phyloP scores from a whole-genome alignment of 2,113 vertebrate genomes.

The Corythornis madagascariensis region DNA sequence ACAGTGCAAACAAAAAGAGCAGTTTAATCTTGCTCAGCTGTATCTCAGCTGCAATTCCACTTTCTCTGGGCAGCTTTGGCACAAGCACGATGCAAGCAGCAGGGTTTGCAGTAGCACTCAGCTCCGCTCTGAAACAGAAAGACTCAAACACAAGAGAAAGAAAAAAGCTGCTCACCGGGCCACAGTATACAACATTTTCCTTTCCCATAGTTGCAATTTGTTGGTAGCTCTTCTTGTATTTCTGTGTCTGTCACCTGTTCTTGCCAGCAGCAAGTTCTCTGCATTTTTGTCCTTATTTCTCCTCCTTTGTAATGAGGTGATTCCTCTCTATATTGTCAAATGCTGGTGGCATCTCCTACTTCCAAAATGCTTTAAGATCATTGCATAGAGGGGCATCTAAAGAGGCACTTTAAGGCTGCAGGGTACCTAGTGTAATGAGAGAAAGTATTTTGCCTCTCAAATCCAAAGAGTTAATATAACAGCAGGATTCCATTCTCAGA shows the following conservation, averaged over 20 bases:
- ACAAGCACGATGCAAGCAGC: neutral
- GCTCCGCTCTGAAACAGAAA: neutral
- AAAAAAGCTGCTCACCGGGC: neutral
- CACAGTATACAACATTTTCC: neutral
- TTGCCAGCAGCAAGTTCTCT: neutral
- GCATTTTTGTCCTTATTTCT: neutral
- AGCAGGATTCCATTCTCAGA: neutral
- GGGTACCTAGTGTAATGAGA: neutral
- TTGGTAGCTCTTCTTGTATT: neutral
- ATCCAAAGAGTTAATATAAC: neutral
- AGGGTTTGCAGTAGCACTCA: neutral
- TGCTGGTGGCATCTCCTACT: neutral
- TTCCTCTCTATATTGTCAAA: neutral
- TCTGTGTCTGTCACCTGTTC: neutral
- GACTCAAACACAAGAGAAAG: neutral
- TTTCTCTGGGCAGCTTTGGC: conserved; percentile 18
- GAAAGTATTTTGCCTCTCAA: neutral
- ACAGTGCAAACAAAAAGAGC: conserved; percentile 24
- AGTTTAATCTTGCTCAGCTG: conserved; percentile 14
- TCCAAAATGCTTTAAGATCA: neutral
- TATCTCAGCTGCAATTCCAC: conserved; percentile 8
- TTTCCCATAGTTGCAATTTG: neutral
- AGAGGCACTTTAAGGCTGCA: neutral
- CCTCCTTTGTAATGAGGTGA: neutral
- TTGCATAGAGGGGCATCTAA: neutral